A percentile compares a stretch with the other conserved stretches of the same genome.
These are phyloP conservation scores for Scolopax bukidnonensis DNA, from an alignment of 2,797 vertebrate species.

Conservation along the genomic window DNA sequence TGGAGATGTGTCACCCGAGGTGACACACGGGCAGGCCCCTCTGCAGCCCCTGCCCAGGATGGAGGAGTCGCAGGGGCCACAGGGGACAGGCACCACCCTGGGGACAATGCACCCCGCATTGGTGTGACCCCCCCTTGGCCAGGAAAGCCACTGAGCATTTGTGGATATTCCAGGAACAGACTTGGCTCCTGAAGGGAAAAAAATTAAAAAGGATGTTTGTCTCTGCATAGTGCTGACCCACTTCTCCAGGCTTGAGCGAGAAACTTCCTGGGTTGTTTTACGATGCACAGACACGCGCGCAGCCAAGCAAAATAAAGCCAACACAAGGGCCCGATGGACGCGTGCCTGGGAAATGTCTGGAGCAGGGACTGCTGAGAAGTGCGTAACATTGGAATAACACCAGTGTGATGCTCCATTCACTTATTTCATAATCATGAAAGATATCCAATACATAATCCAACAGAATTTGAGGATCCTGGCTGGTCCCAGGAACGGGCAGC, in stretches of 20 bases:
- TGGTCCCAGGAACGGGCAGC: background rate
- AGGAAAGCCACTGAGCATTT: background rate
- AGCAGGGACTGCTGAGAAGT: slow-evolving; percentile 15
- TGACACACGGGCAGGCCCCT: rapidly evolving
- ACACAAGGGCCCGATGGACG: background rate
- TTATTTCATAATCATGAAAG: slow-evolving; percentile 3
- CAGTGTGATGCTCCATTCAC: background rate
- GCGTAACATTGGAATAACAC: background rate
- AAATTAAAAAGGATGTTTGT: background rate
- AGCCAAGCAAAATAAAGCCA: slow-evolving; percentile 10
- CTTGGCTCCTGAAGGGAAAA: background rate
- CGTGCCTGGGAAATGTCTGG: background rate
- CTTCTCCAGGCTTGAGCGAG: background rate
- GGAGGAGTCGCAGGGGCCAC: background rate
- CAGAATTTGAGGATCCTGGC: slow-evolving; percentile 12
- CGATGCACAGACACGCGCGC: background rate
- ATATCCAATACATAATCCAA: slow-evolving; percentile 7
- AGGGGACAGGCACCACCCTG: rapidly evolving
- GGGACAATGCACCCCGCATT: rapidly evolving
- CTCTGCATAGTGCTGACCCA: background rate
- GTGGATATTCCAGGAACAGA: background rate
- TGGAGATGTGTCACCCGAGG: background rate
- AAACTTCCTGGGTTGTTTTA: background rate
- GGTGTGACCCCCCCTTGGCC: background rate
- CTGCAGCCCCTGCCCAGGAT: background rate